Evolutionary conservation across 2,888 invertebrate genomes (phyloP), one percentile per base, ranked within the genome.

Genomic region (Phortica magna): DNA sequence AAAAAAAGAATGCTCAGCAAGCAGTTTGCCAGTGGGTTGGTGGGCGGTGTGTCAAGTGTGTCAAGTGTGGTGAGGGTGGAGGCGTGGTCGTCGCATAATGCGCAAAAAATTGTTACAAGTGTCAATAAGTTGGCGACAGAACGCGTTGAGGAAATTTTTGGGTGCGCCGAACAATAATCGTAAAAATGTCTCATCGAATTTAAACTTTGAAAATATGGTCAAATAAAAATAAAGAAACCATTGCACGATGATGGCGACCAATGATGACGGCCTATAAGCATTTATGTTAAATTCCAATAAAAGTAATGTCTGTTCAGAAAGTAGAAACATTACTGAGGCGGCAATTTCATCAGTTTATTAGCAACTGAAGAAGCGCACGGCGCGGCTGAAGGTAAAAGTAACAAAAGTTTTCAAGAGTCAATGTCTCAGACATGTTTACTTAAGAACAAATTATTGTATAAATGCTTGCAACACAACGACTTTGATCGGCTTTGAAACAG

Each of bases 291-390:
- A 22, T 61, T 61, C 59, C 19, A 61, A 61, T 61, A 61, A 61
- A 17, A 61, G 22, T 19, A 61, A 61, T 61, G 14, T 61, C 19
- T 48, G 48, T 48, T 48, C 14, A 12, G 5, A 48, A 48, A 48
- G 31, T 31, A 31, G 1, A 31, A 31, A 31, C 31, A 31, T 55
- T 9, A 55, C 22, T 61, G 22, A 19, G 59, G 59, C 10, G 17
- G 22, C 22, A 55, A 55, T 61, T n/a, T 61, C 7, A 10, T 42
- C 55, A 80, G 80, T 84, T 83, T 88, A 84, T 86, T 86, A 80
- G 80, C 88, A 85, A 88, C 83, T 86, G 85, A 88, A 84, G 85
- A 84, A 48, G 83, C 79, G 78, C 80, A 88, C 86, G 2, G 67
- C 12, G 31, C 19, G 1, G 3, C 1, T 17, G 19, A 61, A 68